Evolutionary conservation across 1,140 invertebrate genomes (phyloP).

Genomic region (Mizuhopecten yessoensis): DNA sequence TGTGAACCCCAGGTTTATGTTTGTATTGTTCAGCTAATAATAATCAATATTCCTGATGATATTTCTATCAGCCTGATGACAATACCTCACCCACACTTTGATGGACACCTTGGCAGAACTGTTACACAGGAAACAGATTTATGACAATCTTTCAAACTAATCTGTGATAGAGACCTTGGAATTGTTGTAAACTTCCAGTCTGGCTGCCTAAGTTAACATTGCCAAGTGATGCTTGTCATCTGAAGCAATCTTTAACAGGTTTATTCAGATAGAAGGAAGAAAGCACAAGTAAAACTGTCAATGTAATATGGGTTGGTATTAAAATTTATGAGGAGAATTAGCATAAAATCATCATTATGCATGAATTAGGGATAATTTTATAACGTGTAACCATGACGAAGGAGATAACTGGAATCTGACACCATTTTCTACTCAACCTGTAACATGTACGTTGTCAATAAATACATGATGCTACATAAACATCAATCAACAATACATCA

Average conservation of each 20-base stretch:
- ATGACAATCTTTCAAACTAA: not conserved
- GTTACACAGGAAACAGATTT: not conserved
- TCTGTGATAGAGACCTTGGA: not conserved
- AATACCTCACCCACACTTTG: not conserved
- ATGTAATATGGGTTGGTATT: not conserved
- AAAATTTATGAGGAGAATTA: slow-evolving; percentile 18
- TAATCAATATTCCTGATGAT: too few species aligned
- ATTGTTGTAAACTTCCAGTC: not conserved
- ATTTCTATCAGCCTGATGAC: too few species aligned
- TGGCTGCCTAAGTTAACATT: too few species aligned
- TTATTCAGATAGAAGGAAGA: not conserved
- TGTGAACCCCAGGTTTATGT: too few species aligned
- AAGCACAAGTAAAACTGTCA: not conserved
- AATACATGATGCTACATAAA: too few species aligned
- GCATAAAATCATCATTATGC: not conserved
- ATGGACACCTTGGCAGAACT: not conserved
- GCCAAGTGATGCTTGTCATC: slow-evolving; percentile 1
- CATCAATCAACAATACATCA: too few species aligned
- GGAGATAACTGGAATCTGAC: not conserved
- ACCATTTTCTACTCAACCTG: not conserved
- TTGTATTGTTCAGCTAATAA: too few species aligned
- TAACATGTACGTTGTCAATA: not conserved
- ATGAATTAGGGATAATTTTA: not conserved
- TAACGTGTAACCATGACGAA: not conserved
- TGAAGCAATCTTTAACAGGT: not conserved